Evolutionary conservation across 2,888 invertebrate genomes (phyloP).

Genomic region (Stramonita haemastoma): DNA sequence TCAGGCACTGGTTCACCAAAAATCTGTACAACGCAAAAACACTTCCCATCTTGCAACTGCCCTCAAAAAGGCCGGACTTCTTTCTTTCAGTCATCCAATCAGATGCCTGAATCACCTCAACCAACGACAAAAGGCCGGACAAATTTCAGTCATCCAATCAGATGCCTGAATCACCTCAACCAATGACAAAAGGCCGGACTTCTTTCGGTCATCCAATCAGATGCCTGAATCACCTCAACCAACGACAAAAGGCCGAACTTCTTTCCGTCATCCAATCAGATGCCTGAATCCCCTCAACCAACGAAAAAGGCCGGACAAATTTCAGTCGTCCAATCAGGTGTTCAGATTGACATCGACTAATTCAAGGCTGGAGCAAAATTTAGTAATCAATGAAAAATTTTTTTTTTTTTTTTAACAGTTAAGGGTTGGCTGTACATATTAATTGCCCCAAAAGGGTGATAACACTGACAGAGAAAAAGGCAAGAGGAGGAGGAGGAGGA

Average conservation of each 20-base stretch:
- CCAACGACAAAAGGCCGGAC: not conserved
- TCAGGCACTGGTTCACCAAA: not conserved
- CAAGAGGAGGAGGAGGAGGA: not conserved
- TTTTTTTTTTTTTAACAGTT: no score
- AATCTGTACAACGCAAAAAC: not conserved
- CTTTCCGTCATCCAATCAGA: constrained; percentile 5
- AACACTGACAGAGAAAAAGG: no score
- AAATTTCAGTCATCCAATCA: not conserved
- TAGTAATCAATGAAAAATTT: no score
- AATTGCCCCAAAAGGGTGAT: no score
- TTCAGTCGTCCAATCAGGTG: not conserved
- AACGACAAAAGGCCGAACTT: not conserved
- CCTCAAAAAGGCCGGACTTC: not conserved
- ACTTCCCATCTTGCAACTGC: not conserved
- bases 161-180: not conserved
- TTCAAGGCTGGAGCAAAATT: not conserved
- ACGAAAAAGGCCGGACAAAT: not conserved
- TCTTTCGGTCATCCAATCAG: not conserved
- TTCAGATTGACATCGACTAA: not conserved
- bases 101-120: not conserved
- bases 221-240: not conserved
- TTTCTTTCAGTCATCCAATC: not conserved
- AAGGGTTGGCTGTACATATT: no score
- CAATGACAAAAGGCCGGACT: not conserved
- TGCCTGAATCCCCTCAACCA: not conserved